These are phyloP conservation scores for Hanleya hanleyi DNA, from an alignment of 2,888 invertebrate genomes.

Conservation along the genomic window DNA sequence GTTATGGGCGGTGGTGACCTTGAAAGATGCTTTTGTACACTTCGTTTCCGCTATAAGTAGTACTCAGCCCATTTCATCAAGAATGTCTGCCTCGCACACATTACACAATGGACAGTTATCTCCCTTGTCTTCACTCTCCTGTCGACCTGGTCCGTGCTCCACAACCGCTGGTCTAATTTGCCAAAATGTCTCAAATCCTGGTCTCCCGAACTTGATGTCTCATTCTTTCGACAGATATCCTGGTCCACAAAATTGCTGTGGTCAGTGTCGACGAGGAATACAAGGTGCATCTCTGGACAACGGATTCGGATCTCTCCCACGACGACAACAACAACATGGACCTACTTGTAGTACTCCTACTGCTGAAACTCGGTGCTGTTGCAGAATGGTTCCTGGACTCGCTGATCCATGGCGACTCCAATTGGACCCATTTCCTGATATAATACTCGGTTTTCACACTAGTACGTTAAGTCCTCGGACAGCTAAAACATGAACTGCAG, in stretches of 20 bases:
- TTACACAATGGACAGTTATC: neutral
- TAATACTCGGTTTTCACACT: neutral
- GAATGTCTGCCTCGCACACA: too few species aligned
- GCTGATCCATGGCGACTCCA: neutral
- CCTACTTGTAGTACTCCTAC: neutral
- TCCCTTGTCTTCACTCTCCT: neutral
- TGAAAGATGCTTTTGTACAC: constrained; percentile 43
- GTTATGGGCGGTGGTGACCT: constrained; percentile 45
- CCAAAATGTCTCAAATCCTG: neutral
- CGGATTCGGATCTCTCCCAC: neutral
- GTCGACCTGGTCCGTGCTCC: neutral
- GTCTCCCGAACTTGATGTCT: neutral
- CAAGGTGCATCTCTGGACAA: neutral
- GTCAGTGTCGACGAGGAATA: neutral
- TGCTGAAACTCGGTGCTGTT: neutral
- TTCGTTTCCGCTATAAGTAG: constrained; percentile 41
- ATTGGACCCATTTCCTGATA: neutral
- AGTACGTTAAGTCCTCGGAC: neutral
- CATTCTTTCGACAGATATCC: neutral
- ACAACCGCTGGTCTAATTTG: neutral
- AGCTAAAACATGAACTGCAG: neutral
- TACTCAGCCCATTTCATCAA: too few species aligned
- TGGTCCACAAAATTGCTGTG: neutral
- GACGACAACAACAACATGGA: neutral
- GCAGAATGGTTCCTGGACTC: neutral